Evolutionary conservation across 1,140 invertebrate species (phyloP).

Genomic region (Plectrocnemia conspersa): DNA sequence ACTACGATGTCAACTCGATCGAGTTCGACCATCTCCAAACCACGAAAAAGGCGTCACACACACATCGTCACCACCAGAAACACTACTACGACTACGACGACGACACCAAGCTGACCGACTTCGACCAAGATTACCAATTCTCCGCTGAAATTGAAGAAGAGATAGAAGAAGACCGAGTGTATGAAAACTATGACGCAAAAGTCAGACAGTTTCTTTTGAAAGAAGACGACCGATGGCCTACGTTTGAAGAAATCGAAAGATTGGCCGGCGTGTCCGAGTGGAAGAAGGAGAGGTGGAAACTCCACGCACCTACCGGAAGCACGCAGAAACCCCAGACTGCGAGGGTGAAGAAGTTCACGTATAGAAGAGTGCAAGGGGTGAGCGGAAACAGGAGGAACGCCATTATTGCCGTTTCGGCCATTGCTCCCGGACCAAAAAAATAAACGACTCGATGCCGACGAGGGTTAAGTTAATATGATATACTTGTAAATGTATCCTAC

Average conservation of each 20-base stretch:
- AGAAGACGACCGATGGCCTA: slow-evolving; percentile 28
- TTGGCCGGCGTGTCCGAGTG: slow-evolving; percentile 30
- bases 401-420: slow-evolving; percentile 33
- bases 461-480: too few relatives aligned
- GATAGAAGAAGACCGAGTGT: too few relatives aligned
- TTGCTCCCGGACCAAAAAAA: slow-evolving; percentile 27
- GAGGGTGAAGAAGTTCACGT: slow-evolving; percentile 30
- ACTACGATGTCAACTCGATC: slow-evolving; percentile 11
- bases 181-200: slow-evolving; percentile 12
- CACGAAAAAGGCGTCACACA: neutral
- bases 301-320: neutral
- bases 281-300: slow-evolving; percentile 32
- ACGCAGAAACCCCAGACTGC: slow-evolving; percentile 26
- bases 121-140: slow-evolving; percentile 1
- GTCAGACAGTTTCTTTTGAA: neutral
- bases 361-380: slow-evolving; percentile 28
- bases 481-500: too few relatives aligned
- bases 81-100: slow-evolving; percentile 10
- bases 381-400: slow-evolving; percentile 33
- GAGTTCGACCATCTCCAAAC: slow-evolving; percentile 2
- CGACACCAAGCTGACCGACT: slow-evolving; percentile 1
- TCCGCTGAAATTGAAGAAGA: too few relatives aligned
- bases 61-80: slow-evolving; percentile 6
- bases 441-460: slow-evolving; percentile 22
- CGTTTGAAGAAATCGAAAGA: slow-evolving; percentile 31